Evolutionary conservation across 2,113 vertebrate genomes (phyloP), one percentile per base, ranked within the genome.

Genomic region (Leucoraja erinaceus): DNA sequence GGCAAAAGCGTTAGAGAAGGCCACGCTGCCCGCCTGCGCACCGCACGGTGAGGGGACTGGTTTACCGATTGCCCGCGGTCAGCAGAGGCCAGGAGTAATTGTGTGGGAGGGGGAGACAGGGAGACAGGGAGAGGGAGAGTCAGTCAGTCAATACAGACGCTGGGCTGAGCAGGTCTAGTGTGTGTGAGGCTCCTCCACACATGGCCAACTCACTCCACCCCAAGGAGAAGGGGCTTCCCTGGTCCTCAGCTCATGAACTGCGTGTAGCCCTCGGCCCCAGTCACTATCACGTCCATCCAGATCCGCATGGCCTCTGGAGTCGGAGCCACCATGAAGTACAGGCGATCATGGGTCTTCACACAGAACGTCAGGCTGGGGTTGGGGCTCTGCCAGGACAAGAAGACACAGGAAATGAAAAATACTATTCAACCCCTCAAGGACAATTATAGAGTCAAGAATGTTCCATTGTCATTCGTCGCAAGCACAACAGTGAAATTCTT

Each of bases 211-310:
- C 59, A 31, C 59, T 63, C 83, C 28, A 18, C 59, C 75, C 83
- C 83, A 88, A 47, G 78, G 31, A 77, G 59, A n/a, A n/a, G 47
- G 8, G 20, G 14, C 7, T 20, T 88, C 4, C 72, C 56, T 75
- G 93, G 66, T 93, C 83, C 95, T 97, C 94, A 98, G 96, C 96
- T 98, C 96, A 98, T 96, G 95, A 99, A 99, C 95, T 99, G 98
- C 0, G 99, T 99, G 95, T 99, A 99, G 3, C 99, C 99, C 95
- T 99, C 99, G 0, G 98, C 98, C 22, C 98, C 99, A 0, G 99
- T 99, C 93, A 99, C 98, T 0, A 99, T 99, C 93, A 98, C 99
- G 0, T 99, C 99, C 99, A 99, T 99, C 99, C 99, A 99, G 94
- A 99, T 99, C 93, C 99, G 96, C 99, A 99, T 99, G 95, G 99